Evolutionary conservation across 1,140 invertebrate genomes (phyloP).

Genomic region (Solenopsis invicta): DNA sequence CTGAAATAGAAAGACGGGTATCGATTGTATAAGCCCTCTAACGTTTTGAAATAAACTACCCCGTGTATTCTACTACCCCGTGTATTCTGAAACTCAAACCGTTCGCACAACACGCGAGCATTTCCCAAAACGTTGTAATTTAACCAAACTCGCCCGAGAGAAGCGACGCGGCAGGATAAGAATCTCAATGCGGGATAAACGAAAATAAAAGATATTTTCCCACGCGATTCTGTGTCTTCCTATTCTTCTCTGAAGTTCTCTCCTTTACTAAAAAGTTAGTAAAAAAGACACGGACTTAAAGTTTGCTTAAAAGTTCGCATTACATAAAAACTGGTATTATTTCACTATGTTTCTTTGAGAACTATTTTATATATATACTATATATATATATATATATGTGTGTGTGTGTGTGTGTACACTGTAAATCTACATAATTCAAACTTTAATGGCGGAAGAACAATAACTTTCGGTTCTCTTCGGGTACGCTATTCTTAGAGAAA

Average conservation of each 20-base stretch:
- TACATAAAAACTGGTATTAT: not conserved
- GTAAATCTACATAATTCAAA: not conserved
- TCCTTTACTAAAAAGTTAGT: not conserved
- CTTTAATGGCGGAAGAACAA: not conserved
- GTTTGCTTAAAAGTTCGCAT: not conserved
- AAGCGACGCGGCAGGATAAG: not conserved
- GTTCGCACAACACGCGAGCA: not conserved
- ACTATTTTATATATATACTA: not conserved
- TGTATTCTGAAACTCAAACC: not conserved
- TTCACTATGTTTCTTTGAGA: constrained; percentile 1
- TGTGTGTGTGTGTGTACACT: no score
- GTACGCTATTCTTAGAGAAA: not conserved
- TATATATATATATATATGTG: no score
- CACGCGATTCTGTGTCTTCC: not conserved
- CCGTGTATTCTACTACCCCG: not conserved
- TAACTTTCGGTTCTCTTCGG: not conserved
- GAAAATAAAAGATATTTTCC: constrained; percentile 27
- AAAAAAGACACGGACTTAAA: constrained; percentile 5
- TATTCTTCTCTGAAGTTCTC: not conserved
- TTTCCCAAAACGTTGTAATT: constrained; percentile 5
- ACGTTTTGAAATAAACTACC: not conserved
- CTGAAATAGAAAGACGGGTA: not conserved
- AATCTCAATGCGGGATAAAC: constrained; percentile 6
- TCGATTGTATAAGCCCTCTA: not conserved
- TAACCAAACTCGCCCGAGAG: constrained; percentile 5